Evolutionary conservation across 92 coral and sea anemone genomes (phyloP), one percentile per base, ranked within the genome.

Genomic region (Epizoanthus scotinus): DNA sequence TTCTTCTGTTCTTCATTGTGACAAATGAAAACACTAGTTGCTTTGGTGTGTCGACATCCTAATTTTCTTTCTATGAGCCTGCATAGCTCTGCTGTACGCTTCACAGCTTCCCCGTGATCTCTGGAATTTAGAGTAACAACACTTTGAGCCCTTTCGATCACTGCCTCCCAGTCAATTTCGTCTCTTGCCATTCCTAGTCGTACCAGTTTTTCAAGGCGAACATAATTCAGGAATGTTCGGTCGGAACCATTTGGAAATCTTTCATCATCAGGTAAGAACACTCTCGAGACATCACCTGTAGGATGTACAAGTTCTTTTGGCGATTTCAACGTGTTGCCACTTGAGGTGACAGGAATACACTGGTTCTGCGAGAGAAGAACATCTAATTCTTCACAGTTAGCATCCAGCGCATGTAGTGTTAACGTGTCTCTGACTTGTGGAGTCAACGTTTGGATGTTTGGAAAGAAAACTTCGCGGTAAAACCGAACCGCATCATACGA

Each of bases 61-160:
- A 80, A 29, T 53, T 78, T 89, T 74, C 67, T 78, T n/a, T 83
- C 73, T n/a, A 89, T 63, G 63, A 87, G 83, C 24, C 77, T 71
- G 19, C 86, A 71, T 9, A 92, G 70, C 60, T 66, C 78, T 52
- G 27, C 84, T 34, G 80, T 55, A 56, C 91, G 86, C 50, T 59
- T 70, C 26, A 63, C 26, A n/a, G 92, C 97, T 66, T 14, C 56
- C 3, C 80, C 44, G 31, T 77, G 68, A 29, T 90, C 83, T 59
- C 56, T 77, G 8, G 3, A 2, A 28, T 81, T 63, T 5, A 73
- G 73, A 29, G 6, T 18, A 28, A 79, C 78, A 57, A 89, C 63
- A 67, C 91, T 82, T 54, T 85, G 85, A 27, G 95, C 98, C 85
- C 98, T 82, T 71, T 89, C 95, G 53, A 89, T 79, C 38, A 94